phyloP scores from a whole-genome alignment of 2,113 vertebrate genomes.

The Colossoma macropomum region DNA sequence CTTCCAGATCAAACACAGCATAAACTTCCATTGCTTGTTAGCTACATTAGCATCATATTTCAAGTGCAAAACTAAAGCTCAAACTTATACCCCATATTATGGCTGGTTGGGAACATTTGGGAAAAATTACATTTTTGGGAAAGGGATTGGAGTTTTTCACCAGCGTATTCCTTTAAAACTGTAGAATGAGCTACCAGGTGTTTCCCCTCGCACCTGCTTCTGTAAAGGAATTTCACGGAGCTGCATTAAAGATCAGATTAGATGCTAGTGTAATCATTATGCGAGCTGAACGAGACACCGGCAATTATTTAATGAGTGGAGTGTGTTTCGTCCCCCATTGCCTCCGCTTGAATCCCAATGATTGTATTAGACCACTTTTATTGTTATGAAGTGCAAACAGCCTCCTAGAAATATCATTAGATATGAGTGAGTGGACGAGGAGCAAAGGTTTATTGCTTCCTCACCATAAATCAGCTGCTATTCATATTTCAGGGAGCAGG shows the following conservation, averaged over 20 bases:
- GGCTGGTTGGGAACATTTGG: too few species aligned
- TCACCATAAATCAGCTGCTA: background rate
- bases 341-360: background rate
- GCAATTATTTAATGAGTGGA: background rate
- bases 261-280: background rate
- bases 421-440: background rate
- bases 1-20: too few species aligned
- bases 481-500: background rate
- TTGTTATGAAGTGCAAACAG: constrained; percentile 7
- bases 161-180: too few species aligned
- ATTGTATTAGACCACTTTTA: constrained; percentile 14
- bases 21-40: too few species aligned
- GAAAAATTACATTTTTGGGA: too few species aligned
- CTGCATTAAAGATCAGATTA: background rate
- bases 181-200: background rate
- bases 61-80: too few species aligned
- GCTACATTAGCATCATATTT: too few species aligned
- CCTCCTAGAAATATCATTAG: constrained; percentile 22
- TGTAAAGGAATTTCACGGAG: background rate
- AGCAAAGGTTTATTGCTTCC: constrained; percentile 1
- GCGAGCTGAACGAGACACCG: background rate
- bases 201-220: background rate
- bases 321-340: background rate
- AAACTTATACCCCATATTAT: too few species aligned
- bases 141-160: too few species aligned